phyloP scores from a whole-genome alignment of 2,797 vertebrate species.

The Emydoidea blandingii region DNA sequence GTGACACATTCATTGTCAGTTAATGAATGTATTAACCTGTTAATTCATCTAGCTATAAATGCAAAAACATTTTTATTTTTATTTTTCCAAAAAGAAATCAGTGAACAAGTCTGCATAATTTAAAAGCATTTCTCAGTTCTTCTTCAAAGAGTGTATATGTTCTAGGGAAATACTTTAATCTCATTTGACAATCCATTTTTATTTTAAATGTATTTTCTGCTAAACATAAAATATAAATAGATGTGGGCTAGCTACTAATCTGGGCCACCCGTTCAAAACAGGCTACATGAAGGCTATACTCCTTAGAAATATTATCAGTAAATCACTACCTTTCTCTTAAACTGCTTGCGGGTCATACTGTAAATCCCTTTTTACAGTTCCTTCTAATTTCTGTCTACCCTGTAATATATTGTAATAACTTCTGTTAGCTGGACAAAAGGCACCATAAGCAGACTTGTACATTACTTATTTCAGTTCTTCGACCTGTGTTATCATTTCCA shows the following conservation, averaged over 20 bases:
- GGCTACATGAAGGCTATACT: not conserved
- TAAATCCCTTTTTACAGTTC: not conserved
- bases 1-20: not conserved
- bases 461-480: constrained; percentile 44
- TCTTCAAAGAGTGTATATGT: constrained; percentile 25
- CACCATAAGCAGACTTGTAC: constrained; percentile 18
- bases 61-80: accelerated
- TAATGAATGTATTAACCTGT: constrained; percentile 22
- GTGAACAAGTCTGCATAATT: not conserved
- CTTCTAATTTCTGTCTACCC: constrained; percentile 28
- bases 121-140: constrained; percentile 44
- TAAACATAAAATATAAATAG: not conserved
- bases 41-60: constrained; percentile 20
- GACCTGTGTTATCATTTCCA: constrained; percentile 32
- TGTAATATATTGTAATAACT: constrained; percentile 29
- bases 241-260: constrained; percentile 20
- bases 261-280: constrained; percentile 28
- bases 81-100: not conserved
- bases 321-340: not conserved
- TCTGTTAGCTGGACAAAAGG: constrained; percentile 14
- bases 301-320: not conserved
- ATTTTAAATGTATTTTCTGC: constrained; percentile 18
- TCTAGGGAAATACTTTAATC: constrained; percentile 51
- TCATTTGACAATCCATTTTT: constrained; percentile 44
- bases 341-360: not conserved